A percentile compares a stretch with the other conserved stretches of the same genome.
Evolutionary conservation across 2,797 vertebrate species (phyloP).

Genomic region (Cryptoprocta ferox): DNA sequence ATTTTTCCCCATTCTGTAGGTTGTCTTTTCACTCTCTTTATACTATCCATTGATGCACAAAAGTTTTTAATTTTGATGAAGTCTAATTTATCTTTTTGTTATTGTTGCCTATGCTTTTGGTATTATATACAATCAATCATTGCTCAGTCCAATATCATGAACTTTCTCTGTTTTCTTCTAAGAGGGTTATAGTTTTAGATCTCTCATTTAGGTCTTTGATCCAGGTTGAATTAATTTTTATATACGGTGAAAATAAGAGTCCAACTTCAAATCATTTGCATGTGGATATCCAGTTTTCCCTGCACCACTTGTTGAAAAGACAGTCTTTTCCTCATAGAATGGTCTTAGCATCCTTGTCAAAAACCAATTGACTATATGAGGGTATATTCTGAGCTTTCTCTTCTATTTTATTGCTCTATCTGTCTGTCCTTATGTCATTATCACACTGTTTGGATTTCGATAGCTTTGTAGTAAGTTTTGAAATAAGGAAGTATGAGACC

Average conservation of each 20-base stretch:
- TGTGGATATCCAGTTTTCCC: not conserved
- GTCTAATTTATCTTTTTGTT: not conserved
- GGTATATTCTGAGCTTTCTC: not conserved
- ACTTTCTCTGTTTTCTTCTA: too few species aligned
- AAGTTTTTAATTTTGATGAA: not conserved
- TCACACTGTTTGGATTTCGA: not conserved
- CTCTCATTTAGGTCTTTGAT: too few species aligned
- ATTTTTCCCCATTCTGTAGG: not conserved
- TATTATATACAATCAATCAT: not conserved
- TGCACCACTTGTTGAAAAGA: not conserved
- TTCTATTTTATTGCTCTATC: not conserved
- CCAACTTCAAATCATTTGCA: not conserved
- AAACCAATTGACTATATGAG: not conserved
- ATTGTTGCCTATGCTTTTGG: not conserved
- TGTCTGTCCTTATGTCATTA: not conserved
- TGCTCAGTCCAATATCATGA: too few species aligned
- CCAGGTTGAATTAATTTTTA: not conserved
- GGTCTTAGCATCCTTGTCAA: not conserved
- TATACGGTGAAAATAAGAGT: not conserved
- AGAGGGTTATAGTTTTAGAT: too few species aligned
- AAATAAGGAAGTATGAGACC: not conserved
- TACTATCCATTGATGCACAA: not conserved
- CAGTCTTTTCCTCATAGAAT: not conserved
- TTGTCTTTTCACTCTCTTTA: not conserved
- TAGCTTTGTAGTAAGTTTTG: not conserved